Conservation (phyloP, 2,888 invertebrate species). For the Melangyna quadrimaculata region DNA sequence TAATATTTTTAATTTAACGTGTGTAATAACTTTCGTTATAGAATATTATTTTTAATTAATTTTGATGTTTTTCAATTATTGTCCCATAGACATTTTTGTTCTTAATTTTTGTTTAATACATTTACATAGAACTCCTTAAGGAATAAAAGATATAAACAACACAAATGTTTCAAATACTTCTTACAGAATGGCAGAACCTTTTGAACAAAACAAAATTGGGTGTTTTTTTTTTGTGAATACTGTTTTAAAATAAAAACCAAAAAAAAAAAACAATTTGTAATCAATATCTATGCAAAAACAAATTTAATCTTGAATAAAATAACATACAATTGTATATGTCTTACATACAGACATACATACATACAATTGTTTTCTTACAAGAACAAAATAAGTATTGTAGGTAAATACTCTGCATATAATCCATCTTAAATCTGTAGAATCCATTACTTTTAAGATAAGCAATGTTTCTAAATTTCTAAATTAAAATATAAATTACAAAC, state of each 20-base stretch:
- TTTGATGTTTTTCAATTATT: too few species aligned
- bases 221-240: conserved; percentile 33
- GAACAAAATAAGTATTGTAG: neutral
- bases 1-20: neutral
- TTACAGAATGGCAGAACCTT: neutral
- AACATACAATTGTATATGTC: conserved; percentile 23
- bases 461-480: conserved; percentile 9
- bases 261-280: conserved; percentile 23
- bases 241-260: neutral
- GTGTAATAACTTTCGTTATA: too few species aligned
- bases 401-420: neutral
- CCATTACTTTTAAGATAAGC: neutral
- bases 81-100: too few species aligned
- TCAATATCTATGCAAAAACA: conserved; percentile 35
- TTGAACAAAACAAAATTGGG: conserved; percentile 7
- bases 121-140: neutral
- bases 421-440: conserved; percentile 18
- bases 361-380: conserved; percentile 20
- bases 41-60: too few species aligned
- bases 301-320: conserved; percentile 22
- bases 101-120: too few species aligned
- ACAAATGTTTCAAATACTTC: neutral
- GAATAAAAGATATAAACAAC: too few species aligned
- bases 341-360: conserved; percentile 7
- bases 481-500: neutral